Percentiles rank a stretch among this genome's conserved stretches.
Conservation (phyloP, 2,797 vertebrate genomes). For the Lophius americanus region DNA sequence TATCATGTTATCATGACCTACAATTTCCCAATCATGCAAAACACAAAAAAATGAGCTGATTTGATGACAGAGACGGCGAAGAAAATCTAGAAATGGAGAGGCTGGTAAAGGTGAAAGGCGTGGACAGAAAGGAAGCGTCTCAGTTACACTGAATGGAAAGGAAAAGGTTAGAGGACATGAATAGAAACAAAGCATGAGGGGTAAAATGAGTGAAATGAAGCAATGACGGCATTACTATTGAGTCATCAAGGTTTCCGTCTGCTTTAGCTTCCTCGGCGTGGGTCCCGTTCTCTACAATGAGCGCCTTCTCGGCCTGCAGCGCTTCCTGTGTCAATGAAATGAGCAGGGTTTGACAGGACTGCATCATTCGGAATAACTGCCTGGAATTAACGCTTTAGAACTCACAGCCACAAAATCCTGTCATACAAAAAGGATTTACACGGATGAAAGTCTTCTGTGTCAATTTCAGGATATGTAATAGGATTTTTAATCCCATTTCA, state of each 20-base stretch:
- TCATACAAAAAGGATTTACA: not conserved
- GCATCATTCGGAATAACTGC: not conserved
- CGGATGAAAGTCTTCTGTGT: not conserved
- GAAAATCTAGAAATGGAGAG: constrained; percentile 19
- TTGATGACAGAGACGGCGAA: constrained; percentile 20
- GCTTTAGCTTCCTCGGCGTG: constrained; percentile 56
- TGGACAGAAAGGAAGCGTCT: constrained; percentile 13
- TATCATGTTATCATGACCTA: constrained; percentile 23
- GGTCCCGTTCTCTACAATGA: constrained; percentile 79
- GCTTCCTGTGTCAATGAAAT: constrained; percentile 77
- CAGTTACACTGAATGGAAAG: constrained; percentile 20
- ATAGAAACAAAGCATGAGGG: not conserved
- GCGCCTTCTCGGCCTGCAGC: constrained; percentile 57
- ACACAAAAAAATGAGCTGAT: constrained; percentile 36
- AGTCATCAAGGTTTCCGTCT: constrained; percentile 60
- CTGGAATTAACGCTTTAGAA: not conserved
- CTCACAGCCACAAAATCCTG: not conserved
- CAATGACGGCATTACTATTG: constrained; percentile 72
- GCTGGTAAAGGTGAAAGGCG: constrained; percentile 12
- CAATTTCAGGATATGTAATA: not conserved
- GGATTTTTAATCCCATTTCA: not conserved
- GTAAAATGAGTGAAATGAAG: constrained; percentile 23
- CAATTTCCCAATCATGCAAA: constrained; percentile 44
- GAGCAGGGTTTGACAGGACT: constrained; percentile 42
- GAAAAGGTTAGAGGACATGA: constrained; percentile 15